Percentiles rank a stretch among this genome's conserved stretches.
phyloP scores from a whole-genome alignment of 2,888 invertebrate genomes.

The Idaea aversata region DNA sequence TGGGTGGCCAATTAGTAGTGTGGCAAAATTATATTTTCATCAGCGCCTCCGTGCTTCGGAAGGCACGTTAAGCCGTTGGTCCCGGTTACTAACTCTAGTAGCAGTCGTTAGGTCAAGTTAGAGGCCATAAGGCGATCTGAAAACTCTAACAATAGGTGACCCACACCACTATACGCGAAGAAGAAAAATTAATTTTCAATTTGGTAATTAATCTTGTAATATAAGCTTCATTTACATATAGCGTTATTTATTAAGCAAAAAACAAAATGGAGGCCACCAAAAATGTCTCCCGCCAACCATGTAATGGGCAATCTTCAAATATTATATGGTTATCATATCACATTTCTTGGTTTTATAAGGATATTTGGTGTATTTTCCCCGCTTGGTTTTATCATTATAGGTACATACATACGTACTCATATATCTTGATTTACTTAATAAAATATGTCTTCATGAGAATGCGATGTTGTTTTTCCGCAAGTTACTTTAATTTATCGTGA shows the following conservation, averaged over 20 bases:
- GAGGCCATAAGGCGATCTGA: too few relatives aligned
- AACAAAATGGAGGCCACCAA: constrained; percentile 15
- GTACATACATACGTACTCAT: constrained; percentile 1
- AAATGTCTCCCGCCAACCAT: constrained; percentile 35
- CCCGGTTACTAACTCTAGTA: too few relatives aligned
- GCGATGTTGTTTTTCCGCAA: neutral
- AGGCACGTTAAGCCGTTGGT: too few relatives aligned
- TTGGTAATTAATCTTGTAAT: neutral
- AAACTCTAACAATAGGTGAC: too few relatives aligned
- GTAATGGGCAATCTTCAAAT: constrained; percentile 36
- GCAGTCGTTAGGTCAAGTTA: too few relatives aligned
- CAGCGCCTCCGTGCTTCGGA: too few relatives aligned
- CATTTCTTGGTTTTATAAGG: constrained; percentile 38
- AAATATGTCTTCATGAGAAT: constrained; percentile 2
- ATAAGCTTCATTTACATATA: neutral
- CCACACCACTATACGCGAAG: too few relatives aligned
- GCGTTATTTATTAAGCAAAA: neutral
- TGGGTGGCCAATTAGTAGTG: too few relatives aligned
- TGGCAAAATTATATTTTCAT: too few relatives aligned
- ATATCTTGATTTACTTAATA: constrained; percentile 1
- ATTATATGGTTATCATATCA: constrained; percentile 7
- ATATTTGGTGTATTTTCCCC: constrained; percentile 17
- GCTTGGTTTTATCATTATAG: constrained; percentile 18
- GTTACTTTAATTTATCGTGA: constrained; percentile 6
- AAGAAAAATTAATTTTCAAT: too few relatives aligned